Evolutionary conservation across 2,888 invertebrate genomes (phyloP).

Genomic region (Eledone cirrhosa): DNA sequence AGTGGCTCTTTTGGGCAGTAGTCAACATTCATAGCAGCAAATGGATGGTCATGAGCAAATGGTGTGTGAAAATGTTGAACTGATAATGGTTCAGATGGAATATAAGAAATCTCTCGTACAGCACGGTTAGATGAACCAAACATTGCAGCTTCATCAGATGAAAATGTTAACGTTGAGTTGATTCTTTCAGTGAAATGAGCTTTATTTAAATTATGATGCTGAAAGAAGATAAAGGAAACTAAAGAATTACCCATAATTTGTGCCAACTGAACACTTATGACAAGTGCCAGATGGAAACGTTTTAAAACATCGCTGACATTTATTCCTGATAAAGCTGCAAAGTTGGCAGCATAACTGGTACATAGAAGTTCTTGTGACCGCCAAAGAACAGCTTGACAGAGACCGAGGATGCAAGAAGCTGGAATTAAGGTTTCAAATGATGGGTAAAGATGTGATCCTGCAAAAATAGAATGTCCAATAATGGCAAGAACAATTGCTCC

Average conservation of each 20-base stretch:
- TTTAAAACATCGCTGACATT: conserved; percentile 51
- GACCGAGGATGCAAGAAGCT: conserved; percentile 51
- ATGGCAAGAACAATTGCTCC: conserved; percentile 51
- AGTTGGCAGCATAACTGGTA: conserved; percentile 54
- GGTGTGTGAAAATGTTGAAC: conserved; percentile 3
- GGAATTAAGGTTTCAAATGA: conserved; percentile 53
- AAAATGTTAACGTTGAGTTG: conserved; percentile 21
- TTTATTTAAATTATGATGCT: conserved; percentile 40
- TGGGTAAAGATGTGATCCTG: conserved; percentile 54
- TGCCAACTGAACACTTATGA: conserved; percentile 56
- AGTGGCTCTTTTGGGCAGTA: conserved; percentile 20
- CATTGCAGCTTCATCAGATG: conserved; percentile 18
- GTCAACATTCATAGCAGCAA: conserved; percentile 16
- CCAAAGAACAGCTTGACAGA: conserved; percentile 57
- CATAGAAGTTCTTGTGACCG: conserved; percentile 54
- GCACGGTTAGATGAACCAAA: background rate
- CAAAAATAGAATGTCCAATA: conserved; percentile 55
- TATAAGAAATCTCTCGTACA: conserved; percentile 5
- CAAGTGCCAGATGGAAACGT: conserved; percentile 55
- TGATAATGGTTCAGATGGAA: conserved; percentile 10
- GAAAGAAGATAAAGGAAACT: conserved; percentile 50
- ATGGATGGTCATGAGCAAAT: background rate
- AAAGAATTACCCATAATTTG: conserved; percentile 57
- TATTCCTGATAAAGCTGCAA: conserved; percentile 50
- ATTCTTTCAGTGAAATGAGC: background rate